Evolutionary conservation across 2,888 invertebrate genomes (phyloP).

Genomic region (Yponomeuta evonymella): DNA sequence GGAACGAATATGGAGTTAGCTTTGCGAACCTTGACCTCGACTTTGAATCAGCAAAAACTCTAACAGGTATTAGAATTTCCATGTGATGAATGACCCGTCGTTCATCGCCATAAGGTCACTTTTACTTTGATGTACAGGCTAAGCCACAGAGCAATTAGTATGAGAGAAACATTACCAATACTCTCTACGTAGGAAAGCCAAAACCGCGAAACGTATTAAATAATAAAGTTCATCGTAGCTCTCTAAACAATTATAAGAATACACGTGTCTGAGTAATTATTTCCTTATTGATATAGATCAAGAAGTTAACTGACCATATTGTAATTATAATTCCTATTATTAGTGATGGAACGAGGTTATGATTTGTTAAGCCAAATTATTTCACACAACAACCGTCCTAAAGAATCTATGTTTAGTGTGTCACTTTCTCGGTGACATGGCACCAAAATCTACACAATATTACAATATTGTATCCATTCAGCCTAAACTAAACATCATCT

Average conservation of each 20-base stretch:
- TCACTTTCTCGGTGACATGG: background rate
- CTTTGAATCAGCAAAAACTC: constrained; percentile 1
- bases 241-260: background rate
- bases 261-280: background rate
- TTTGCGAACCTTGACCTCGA: constrained; percentile 3
- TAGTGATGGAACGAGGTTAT: too few relatives aligned
- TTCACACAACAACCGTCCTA: background rate
- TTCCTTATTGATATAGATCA: too few relatives aligned
- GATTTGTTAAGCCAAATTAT: background rate
- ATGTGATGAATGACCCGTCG: constrained; percentile 11
- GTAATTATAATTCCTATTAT: too few relatives aligned
- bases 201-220: background rate
- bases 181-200: background rate
- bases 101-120: background rate
- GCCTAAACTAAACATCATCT: background rate
- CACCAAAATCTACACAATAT: background rate
- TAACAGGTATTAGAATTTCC: constrained; percentile 3
- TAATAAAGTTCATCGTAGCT: background rate
- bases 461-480: background rate
- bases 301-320: too few relatives aligned
- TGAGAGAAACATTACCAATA: too few relatives aligned
- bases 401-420: background rate
- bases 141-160: background rate
- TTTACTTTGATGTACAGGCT: background rate
- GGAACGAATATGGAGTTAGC: background rate